These are phyloP conservation scores for Brachionus calyciflorus DNA, from an alignment of 1,140 invertebrate species.

Conservation along the genomic window DNA sequence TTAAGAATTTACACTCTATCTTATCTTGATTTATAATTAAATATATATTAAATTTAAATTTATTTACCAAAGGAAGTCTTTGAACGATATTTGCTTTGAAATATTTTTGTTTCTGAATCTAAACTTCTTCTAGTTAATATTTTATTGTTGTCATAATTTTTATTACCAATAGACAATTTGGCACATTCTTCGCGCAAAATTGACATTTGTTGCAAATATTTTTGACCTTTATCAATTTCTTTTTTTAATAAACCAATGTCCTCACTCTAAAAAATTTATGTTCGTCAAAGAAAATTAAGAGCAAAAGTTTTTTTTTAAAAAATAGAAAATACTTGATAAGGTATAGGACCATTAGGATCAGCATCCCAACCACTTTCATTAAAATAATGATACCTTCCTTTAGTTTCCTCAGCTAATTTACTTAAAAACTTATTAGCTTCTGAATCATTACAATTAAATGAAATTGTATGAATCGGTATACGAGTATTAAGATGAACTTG, in stretches of 20 bases:
- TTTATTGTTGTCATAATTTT: background rate
- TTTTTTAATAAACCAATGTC: constrained; percentile 57
- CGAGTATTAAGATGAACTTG: constrained; percentile 57
- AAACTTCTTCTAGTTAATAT: background rate
- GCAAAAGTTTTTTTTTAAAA: background rate
- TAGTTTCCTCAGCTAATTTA: constrained; percentile 56
- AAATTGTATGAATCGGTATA: constrained; percentile 58
- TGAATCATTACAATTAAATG: constrained; percentile 61
- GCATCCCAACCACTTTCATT: constrained; percentile 52
- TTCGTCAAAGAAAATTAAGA: background rate
- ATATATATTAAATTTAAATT: constrained; percentile 48
- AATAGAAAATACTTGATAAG: constrained; percentile 53
- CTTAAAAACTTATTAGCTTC: constrained; percentile 60
- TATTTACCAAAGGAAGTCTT: constrained; percentile 1
- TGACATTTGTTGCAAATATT: constrained; percentile 54
- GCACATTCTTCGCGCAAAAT: constrained; percentile 58
- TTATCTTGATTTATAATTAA: too few relatives aligned
- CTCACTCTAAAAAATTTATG: constrained; percentile 54
- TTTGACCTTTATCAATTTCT: constrained; percentile 53
- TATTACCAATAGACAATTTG: constrained; percentile 52
- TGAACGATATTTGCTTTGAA: constrained; percentile 49
- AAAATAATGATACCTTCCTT: constrained; percentile 59
- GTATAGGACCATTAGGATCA: constrained; percentile 52
- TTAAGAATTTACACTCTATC: too few relatives aligned
- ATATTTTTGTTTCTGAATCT: background rate